These are phyloP conservation scores for Phocoena phocoena DNA, from an alignment of 2,113 vertebrate genomes.

Conservation along the genomic window DNA sequence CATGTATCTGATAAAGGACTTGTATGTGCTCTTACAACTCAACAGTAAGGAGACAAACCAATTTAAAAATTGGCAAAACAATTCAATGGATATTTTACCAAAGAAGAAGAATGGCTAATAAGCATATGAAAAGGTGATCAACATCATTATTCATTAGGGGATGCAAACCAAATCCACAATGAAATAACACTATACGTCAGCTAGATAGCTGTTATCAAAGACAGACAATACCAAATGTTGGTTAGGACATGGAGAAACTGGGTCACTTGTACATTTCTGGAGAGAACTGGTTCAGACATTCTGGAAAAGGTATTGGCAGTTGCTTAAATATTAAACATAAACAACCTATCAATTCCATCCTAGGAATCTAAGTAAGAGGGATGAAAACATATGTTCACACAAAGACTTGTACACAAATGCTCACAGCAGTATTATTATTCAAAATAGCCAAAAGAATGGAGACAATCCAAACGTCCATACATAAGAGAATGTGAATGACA, in stretches of 20 bases:
- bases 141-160: background rate
- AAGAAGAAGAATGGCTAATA: background rate
- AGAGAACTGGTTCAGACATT: background rate
- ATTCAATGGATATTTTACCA: background rate
- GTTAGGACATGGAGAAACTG: background rate
- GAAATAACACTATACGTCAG: background rate
- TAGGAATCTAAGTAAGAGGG: background rate
- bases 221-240: background rate
- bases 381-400: background rate
- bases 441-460: background rate
- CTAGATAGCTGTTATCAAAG: background rate
- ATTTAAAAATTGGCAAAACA: background rate
- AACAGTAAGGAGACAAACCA: background rate
- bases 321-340: constrained; percentile 1
- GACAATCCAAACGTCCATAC: background rate
- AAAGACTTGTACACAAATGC: background rate
- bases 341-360: background rate
- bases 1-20: background rate
- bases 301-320: background rate
- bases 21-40: background rate
- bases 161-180: background rate
- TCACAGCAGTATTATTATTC: background rate
- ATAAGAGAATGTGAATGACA: background rate
- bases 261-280: background rate
- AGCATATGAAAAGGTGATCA: background rate